phyloP scores from a whole-genome alignment of 53 echinoderm and acorn worm genomes.

The Zoroaster sp. region DNA sequence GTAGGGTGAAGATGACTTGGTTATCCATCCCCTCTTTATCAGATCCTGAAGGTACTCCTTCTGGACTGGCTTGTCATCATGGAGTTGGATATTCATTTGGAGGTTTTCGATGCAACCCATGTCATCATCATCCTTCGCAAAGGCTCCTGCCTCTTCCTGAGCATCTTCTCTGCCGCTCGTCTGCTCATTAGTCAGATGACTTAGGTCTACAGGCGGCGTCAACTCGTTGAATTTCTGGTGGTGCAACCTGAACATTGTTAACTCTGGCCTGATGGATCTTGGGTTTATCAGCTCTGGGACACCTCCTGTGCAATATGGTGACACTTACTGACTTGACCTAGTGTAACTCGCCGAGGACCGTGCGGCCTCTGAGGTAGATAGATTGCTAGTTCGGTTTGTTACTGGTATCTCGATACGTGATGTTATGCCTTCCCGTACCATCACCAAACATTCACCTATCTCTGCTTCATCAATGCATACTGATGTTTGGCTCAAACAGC shows the following conservation, averaged over 20 bases:
- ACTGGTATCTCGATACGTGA: neutral
- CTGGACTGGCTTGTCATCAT: conserved; percentile 64
- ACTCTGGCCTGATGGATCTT: neutral
- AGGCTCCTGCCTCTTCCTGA: conserved; percentile 38
- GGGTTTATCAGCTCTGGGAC: neutral
- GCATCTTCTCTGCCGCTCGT: neutral
- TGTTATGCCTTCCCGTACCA: neutral
- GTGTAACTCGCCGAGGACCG: conserved; percentile 10
- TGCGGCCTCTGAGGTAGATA: neutral
- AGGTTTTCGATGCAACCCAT: conserved; percentile 32
- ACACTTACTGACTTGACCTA: conserved; percentile 15
- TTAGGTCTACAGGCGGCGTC: conserved; percentile 33
- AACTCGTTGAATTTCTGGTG: neutral
- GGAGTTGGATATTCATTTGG: conserved; percentile 44
- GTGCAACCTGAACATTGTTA: neutral
- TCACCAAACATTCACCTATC: neutral
- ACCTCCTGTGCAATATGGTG: neutral
- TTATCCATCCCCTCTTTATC: conserved; percentile 61
- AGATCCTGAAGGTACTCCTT: conserved; percentile 61
- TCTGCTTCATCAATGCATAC: neutral
- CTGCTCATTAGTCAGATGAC: conserved; percentile 10
- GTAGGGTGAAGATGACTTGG: conserved; percentile 69
- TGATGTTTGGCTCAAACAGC: conserved; percentile 14
- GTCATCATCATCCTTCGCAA: conserved; percentile 46
- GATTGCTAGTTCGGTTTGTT: neutral